Percentiles rank a stretch among this genome's conserved stretches.
These are phyloP conservation scores for Neolamprologus kungweensis DNA, from an alignment of 2,113 vertebrate genomes.

Conservation along the genomic window DNA sequence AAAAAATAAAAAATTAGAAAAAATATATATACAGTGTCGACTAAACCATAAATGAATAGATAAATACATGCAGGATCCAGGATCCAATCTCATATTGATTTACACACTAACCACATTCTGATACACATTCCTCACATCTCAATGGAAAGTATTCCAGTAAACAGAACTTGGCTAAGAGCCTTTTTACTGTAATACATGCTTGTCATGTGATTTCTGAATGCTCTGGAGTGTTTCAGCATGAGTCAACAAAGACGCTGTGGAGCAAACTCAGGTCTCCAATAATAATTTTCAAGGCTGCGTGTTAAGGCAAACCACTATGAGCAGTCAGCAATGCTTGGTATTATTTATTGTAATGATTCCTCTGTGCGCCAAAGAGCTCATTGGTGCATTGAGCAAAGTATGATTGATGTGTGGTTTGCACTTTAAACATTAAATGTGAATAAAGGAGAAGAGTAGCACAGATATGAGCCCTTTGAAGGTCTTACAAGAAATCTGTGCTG, in stretches of 20 bases:
- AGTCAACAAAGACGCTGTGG: neutral
- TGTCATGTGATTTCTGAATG: neutral
- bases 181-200: neutral
- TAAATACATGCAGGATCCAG: neutral
- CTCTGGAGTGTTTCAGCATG: neutral
- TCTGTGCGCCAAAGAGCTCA: neutral
- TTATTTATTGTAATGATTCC: neutral
- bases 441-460: neutral
- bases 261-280: neutral
- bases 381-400: neutral
- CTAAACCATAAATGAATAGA: neutral
- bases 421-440: neutral
- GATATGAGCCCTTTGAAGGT: neutral
- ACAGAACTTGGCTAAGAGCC: neutral
- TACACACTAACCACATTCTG: neutral
- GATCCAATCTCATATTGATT: neutral
- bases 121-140: neutral
- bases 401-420: neutral
- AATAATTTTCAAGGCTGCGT: neutral
- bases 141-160: neutral
- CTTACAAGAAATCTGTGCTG: neutral
- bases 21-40: neutral
- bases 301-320: neutral
- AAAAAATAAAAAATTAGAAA: fast-evolving
- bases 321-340: slow-evolving; percentile 1